Evolutionary conservation across 2,113 vertebrate species (phyloP).

Genomic region (Neofelis nebulosa): DNA sequence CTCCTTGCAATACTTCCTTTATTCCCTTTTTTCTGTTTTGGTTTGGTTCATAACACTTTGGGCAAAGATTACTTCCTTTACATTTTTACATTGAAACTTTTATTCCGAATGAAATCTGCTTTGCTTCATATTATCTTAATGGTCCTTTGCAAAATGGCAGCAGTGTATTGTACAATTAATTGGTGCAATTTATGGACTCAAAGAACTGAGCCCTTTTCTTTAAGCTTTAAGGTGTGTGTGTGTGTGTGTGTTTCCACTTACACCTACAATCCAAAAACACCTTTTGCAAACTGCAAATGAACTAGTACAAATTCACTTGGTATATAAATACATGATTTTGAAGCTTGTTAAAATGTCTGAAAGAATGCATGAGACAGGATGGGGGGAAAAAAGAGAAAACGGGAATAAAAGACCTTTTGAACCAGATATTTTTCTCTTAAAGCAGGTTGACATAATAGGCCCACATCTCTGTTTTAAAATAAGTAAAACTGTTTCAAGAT

Average conservation of each 20-base stretch:
- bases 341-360: slow-evolving; percentile 59
- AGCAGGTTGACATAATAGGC: not conserved
- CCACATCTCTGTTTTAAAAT: slow-evolving; percentile 48
- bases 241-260: not conserved
- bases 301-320: slow-evolving; percentile 42
- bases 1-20: slow-evolving; percentile 59
- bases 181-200: not conserved
- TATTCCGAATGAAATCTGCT: slow-evolving; percentile 11
- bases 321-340: slow-evolving; percentile 22
- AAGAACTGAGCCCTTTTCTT: not conserved
- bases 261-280: slow-evolving; percentile 39
- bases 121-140: slow-evolving; percentile 15
- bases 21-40: slow-evolving; percentile 64
- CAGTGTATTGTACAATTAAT: not conserved
- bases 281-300: slow-evolving; percentile 53
- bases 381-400: not conserved
- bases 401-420: slow-evolving; percentile 28
- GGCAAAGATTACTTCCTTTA: slow-evolving; percentile 23
- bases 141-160: slow-evolving; percentile 12
- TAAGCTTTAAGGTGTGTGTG: not conserved
- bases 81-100: slow-evolving; percentile 43
- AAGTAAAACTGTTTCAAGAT: slow-evolving; percentile 31
- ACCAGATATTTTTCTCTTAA: slow-evolving; percentile 29
- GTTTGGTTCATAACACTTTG: slow-evolving; percentile 29
- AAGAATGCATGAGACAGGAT: not conserved